These are phyloP conservation scores for Bufotes viridis DNA, from an alignment of 2,797 vertebrate species.

Conservation along the genomic window DNA sequence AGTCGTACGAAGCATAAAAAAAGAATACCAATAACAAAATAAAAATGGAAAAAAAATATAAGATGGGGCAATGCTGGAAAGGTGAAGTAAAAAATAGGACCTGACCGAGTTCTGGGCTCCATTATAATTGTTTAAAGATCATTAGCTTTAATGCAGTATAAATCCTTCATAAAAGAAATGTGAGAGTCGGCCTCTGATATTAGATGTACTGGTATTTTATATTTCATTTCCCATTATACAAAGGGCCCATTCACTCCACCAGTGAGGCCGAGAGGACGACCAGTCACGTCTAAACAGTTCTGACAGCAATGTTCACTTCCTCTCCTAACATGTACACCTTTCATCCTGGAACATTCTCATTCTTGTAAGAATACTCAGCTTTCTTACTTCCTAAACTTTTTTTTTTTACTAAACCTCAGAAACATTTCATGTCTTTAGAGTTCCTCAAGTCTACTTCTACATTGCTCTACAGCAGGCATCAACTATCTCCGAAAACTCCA, in stretches of 20 bases:
- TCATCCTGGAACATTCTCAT: not conserved
- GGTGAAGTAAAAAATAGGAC: constrained; percentile 1
- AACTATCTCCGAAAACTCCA: too few species aligned
- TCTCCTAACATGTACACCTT: not conserved
- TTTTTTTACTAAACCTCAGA: not conserved
- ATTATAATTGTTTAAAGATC: constrained; percentile 18
- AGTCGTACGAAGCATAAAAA: not conserved
- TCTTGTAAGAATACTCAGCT: not conserved
- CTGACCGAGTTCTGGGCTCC: not conserved
- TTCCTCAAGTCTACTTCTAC: not conserved
- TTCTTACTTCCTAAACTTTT: not conserved
- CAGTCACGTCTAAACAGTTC: not conserved
- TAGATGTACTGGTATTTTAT: not conserved
- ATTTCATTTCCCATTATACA: constrained; percentile 4
- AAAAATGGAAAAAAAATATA: not conserved
- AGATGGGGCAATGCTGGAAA: constrained; percentile 12
- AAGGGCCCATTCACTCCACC: not conserved
- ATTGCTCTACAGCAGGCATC: not conserved
- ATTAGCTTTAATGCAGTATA: constrained; percentile 18
- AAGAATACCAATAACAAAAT: constrained; percentile 17
- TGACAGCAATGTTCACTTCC: not conserved
- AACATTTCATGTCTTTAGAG: not conserved
- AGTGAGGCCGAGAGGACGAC: not conserved
- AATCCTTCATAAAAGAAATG: not conserved
- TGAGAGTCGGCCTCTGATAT: constrained; percentile 2